Evolutionary conservation across 1,140 invertebrate species (phyloP).

Genomic region (Drosophila tropicalis): DNA sequence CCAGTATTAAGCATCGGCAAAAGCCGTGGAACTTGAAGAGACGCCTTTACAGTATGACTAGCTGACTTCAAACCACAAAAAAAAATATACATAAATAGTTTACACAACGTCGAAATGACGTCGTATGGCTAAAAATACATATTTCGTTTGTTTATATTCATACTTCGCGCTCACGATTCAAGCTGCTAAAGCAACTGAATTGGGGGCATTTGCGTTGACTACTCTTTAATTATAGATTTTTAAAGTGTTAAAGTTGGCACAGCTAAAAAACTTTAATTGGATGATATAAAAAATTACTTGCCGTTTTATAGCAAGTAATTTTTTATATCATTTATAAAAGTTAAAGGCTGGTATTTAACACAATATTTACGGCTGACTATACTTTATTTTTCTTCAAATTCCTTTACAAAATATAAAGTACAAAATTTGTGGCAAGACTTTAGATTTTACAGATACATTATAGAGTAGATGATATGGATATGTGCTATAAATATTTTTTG

Average conservation of each 20-base stretch:
- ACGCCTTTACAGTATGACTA: constrained; percentile 53
- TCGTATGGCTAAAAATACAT: constrained; percentile 73
- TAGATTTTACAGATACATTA: too few species aligned
- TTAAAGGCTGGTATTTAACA: too few species aligned
- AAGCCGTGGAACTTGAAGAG: constrained; percentile 17
- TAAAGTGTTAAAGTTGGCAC: constrained; percentile 42
- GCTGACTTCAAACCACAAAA: constrained; percentile 33
- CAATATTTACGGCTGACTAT: too few species aligned
- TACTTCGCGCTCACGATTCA: constrained; percentile 76
- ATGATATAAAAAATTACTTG: too few species aligned
- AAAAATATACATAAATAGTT: constrained; percentile 27
- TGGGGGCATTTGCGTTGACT: constrained; percentile 56
- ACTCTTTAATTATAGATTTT: constrained; percentile 55
- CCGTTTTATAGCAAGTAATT: too few species aligned
- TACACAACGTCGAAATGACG: constrained; percentile 60
- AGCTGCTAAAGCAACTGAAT: constrained; percentile 27
- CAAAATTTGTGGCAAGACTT: too few species aligned
- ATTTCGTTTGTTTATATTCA: constrained; percentile 52
- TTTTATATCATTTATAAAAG: too few species aligned
- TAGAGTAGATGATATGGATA: too few species aligned
- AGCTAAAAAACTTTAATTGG: constrained; percentile 18
- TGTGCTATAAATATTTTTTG: too few species aligned
- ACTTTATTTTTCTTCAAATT: too few species aligned
- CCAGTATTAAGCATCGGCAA: constrained; percentile 25
- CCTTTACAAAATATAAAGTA: too few species aligned